These are phyloP conservation scores for Heterotis niloticus DNA, from an alignment of 2,113 vertebrate species.

Conservation along the genomic window DNA sequence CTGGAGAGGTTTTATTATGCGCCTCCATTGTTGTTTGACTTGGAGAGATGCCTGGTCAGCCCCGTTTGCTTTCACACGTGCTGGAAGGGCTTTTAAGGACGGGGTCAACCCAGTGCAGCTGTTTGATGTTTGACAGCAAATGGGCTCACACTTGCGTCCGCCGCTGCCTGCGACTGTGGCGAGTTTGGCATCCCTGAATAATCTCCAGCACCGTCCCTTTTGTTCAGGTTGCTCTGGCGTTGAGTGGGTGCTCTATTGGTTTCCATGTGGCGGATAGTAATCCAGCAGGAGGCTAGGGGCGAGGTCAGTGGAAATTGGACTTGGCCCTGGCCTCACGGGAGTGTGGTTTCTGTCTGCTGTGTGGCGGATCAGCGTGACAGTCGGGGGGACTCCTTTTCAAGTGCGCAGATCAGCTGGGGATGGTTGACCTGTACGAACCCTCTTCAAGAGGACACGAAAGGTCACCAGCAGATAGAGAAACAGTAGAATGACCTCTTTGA, in stretches of 20 bases:
- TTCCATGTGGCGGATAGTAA: not conserved
- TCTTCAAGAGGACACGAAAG: constrained; percentile 61
- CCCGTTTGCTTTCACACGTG: not conserved
- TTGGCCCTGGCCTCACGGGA: not conserved
- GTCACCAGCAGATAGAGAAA: constrained; percentile 50
- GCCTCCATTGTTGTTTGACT: not conserved
- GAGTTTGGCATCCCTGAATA: not conserved
- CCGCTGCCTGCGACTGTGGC: not conserved
- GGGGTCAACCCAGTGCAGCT: not conserved
- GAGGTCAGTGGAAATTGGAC: not conserved
- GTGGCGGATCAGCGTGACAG: not conserved
- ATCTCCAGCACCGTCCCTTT: not conserved
- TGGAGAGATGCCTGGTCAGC: not conserved
- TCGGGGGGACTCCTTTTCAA: not conserved
- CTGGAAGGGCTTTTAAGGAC: not conserved
- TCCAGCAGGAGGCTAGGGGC: not conserved
- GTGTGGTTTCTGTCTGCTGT: not conserved
- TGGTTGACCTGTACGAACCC: constrained; percentile 45
- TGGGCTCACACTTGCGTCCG: not conserved
- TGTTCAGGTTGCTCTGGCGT: not conserved
- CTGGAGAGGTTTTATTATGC: not conserved
- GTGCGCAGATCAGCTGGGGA: constrained; percentile 35
- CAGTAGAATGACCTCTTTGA: constrained; percentile 59
- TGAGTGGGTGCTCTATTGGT: not conserved
- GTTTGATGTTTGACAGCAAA: not conserved